These are phyloP conservation scores for Phragmatobia fuliginosa DNA, from an alignment of 2,888 invertebrate genomes.

Conservation along the genomic window DNA sequence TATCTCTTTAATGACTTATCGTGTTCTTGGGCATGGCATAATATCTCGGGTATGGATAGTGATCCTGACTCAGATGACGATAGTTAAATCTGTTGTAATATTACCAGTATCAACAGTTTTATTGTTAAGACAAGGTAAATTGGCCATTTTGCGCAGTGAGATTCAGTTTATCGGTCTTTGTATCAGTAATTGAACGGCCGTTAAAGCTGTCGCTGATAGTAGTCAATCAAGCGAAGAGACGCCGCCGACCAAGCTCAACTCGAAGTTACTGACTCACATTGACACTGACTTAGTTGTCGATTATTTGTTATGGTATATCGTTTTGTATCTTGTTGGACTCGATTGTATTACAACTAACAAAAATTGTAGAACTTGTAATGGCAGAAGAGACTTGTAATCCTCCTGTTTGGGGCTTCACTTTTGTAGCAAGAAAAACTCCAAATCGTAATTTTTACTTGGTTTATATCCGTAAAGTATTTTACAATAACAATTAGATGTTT, in stretches of 20 bases:
- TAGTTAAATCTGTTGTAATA: constrained; percentile 20
- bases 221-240: constrained; percentile 55
- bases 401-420: no score
- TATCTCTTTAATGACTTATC: constrained; percentile 10
- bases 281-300: constrained; percentile 40
- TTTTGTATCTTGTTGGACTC: constrained; percentile 18
- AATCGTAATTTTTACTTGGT: no score
- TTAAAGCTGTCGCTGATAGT: constrained; percentile 53
- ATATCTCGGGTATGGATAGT: neutral
- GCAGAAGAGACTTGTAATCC: constrained; percentile 10
- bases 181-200: constrained; percentile 58
- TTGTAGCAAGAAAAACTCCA: no score
- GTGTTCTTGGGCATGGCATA: neutral
- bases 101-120: constrained; percentile 30
- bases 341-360: constrained; percentile 2
- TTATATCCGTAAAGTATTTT: no score
- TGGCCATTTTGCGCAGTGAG: constrained; percentile 47
- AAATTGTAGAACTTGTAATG: constrained; percentile 10
- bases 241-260: constrained; percentile 23
- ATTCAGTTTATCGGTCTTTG: constrained; percentile 54
- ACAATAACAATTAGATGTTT: no score
- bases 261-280: constrained; percentile 30
- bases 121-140: constrained; percentile 34
- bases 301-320: constrained; percentile 29
- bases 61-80: no score